Base-by-base conservation (phyloP, 2,888 invertebrate genomes). In the Drosophila mayaguana region DNA sequence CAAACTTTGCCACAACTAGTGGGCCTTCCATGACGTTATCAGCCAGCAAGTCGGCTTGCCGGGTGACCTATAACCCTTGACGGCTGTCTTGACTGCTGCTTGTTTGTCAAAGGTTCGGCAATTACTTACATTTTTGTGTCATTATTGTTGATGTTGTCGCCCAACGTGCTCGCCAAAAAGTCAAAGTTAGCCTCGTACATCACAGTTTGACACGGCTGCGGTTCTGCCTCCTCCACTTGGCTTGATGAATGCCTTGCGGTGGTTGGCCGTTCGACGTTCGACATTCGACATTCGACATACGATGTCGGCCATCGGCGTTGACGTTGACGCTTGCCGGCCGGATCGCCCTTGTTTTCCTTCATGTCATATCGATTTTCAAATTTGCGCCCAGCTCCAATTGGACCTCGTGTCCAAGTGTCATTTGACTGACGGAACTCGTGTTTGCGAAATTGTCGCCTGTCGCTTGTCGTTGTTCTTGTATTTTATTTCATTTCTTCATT, bases 351-450 rank as follows among this genome's bases (percentile, higher is more conserved):
- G 83, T 69, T 75, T 64, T 67, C 82, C 84, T 88, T 84, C 74
- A 87, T 81, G 87, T 83, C 81, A 87, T 88, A 87, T 88, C 83
- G 89, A 87, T 87, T 87, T 88, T 87, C 84, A 80, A 79, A 76
- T 80, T 78, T 71, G 69, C 82, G 61, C 59, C 66, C 54, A 59
- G 56, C 53, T 71, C 57, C 68, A 81, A 84, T 83, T 74, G 83
- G 78, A 88, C 80, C 83, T 78, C 80, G 81, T 75, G 82, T 72
- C 63, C 67, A 82, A 82, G 86, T 84, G 79, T 82, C 88, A 88
- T 74, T 87, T 79, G 79, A 81, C 86, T 68, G 82, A 80, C 73
- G 73, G 78, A 83, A 81, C 83, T 81, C 79, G 77, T 83, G 85
- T 85, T 83, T 65, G 87, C 72, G 48, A 82, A 84, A 84, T 76